Percentiles rank a stretch among this genome's conserved stretches.
Evolutionary conservation across 2,797 vertebrate species (phyloP).

Genomic region (Protonibea diacanthus): DNA sequence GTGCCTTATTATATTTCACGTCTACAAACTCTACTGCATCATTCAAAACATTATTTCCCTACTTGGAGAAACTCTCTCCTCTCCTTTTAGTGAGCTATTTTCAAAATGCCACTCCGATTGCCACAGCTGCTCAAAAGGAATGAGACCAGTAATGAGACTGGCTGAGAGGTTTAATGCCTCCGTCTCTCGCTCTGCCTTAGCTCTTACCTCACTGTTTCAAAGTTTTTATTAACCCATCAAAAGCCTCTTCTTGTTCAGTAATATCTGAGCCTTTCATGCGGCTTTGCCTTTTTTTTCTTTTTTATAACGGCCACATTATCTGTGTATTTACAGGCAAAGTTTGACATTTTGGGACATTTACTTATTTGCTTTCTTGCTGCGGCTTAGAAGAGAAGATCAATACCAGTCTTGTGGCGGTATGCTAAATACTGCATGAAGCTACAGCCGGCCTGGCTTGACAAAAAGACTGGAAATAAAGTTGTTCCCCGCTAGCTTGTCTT

Average conservation of each 20-base stretch:
- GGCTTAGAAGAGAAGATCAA: background rate
- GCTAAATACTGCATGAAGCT: background rate
- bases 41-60: slow-evolving; percentile 52
- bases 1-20: slow-evolving; percentile 57
- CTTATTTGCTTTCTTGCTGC: background rate
- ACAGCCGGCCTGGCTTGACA: no score
- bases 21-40: slow-evolving; percentile 57
- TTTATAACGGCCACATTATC: background rate
- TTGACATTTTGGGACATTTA: background rate
- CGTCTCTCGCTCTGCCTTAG: slow-evolving; percentile 15
- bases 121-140: slow-evolving; percentile 62
- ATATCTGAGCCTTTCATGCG: background rate
- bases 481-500: no score
- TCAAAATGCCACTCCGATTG: slow-evolving; percentile 65
- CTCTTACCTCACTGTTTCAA: slow-evolving; percentile 18
- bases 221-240: slow-evolving; percentile 45
- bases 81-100: slow-evolving; percentile 52
- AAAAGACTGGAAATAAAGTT: no score
- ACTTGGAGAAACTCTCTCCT: slow-evolving; percentile 39
- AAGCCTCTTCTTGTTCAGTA: background rate
- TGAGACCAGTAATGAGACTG: slow-evolving; percentile 55
- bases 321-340: slow-evolving; percentile 1
- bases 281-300: background rate
- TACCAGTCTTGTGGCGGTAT: background rate
- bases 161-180: slow-evolving; percentile 43